A percentile compares a stretch with the other conserved stretches of the same genome.
phyloP scores from a whole-genome alignment of 2,797 vertebrate species.

The Scomberomorus guttatus region DNA sequence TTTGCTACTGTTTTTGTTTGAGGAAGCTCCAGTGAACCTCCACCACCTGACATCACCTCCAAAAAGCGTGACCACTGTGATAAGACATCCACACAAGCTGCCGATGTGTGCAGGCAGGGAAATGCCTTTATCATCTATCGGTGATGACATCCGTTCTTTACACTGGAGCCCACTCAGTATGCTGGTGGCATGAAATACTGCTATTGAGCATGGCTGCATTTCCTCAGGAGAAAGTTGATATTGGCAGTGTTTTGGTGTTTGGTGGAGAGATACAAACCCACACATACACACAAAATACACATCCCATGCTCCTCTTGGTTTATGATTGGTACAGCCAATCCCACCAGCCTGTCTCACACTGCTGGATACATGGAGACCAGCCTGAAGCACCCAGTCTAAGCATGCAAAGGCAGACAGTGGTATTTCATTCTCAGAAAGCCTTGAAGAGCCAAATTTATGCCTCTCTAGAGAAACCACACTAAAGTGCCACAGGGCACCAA shows the following conservation, averaged over 20 bases:
- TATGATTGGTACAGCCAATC: slow-evolving; percentile 13
- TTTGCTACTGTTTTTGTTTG: slow-evolving; percentile 27
- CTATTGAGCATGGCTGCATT: slow-evolving; percentile 22
- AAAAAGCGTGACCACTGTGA: slow-evolving; percentile 43
- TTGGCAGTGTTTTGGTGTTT: not conserved
- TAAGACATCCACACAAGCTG: slow-evolving; percentile 36
- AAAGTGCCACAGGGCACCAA: slow-evolving; percentile 80
- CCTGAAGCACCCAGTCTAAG: slow-evolving; percentile 67
- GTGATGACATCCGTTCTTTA: slow-evolving; percentile 32
- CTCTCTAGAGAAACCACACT: slow-evolving; percentile 74
- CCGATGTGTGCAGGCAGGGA: slow-evolving; percentile 2
- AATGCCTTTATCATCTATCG: slow-evolving; percentile 27
- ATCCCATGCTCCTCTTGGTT: slow-evolving; percentile 15
- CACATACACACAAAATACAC: not conserved
- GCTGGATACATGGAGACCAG: slow-evolving; percentile 43
- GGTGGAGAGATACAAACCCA: slow-evolving; percentile 3
- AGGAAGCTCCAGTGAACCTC: slow-evolving; percentile 36
- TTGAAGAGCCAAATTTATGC: slow-evolving; percentile 75
- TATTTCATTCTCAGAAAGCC: slow-evolving; percentile 76
- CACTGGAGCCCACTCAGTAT: not conserved
- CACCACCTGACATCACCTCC: slow-evolving; percentile 59
- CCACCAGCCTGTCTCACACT: slow-evolving; percentile 49
- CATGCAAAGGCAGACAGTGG: slow-evolving; percentile 75
- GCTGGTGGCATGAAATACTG: slow-evolving; percentile 18
- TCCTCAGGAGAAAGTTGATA: slow-evolving; percentile 31